Evolutionary conservation across 64 coral and sea anemone species (phyloP), one percentile per base, ranked within the genome.

Genomic region (Stichodactyla mertensii): DNA sequence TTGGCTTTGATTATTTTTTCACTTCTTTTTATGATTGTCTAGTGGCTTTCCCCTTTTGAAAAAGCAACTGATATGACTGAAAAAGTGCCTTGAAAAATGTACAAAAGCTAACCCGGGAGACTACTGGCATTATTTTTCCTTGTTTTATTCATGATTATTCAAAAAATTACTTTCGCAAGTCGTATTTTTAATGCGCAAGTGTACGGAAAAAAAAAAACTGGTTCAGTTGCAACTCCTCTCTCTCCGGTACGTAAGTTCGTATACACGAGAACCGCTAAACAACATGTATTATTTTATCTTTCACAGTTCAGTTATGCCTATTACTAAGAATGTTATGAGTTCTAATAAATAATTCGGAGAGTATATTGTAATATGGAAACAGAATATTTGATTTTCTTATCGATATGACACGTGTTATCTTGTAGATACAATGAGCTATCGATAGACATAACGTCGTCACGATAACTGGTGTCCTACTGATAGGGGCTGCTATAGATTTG

Each of bases 351-450:
- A 10, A 74, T 6, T 5, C 69, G 1, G 69, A 6, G 8, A 66
- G 62, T 28, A 31, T 74, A 74, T 74, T 31, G 69, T 74, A 31
- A 6, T 31, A 28, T 1, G 27, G 23, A 74, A 23, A 74, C 69
- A 27, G 69, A 3, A 74, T 74, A 74, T 74, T 74, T 74, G 69
- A 74, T 74, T 74, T 74, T 31, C 69, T 74, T 74, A 74, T 74
- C 69, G 10, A 10, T 74, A n/a, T 11, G 27, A 9, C 69, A 74
- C 69, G 69, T 74, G 69, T 74, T 31, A 74, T 74, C 26, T 74
- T 31, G 7, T 27, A 74, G 69, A 74, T 74, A 74, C 69, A 31
- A 27, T 74, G 24, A 31, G 5, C 69, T 74, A 74, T 74, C 69
- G 69, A 74, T 31, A 74, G 69, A 74, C 69, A 74, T 36, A 9